These are phyloP conservation scores for Mantis religiosa DNA, from an alignment of 2,888 invertebrate genomes.

Conservation along the genomic window DNA sequence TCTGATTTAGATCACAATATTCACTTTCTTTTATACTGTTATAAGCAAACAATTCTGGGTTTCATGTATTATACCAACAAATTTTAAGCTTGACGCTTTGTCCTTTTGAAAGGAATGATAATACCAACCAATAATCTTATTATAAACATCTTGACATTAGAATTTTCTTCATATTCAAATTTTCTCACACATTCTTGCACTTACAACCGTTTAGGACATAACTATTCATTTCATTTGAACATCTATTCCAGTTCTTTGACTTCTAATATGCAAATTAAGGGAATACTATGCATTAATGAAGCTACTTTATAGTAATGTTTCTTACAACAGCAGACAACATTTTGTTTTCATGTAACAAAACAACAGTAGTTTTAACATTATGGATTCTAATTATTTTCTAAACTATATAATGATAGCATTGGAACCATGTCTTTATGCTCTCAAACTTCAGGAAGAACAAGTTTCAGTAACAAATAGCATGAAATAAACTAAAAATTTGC, in stretches of 20 bases:
- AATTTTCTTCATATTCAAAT: not conserved
- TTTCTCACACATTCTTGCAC: not conserved
- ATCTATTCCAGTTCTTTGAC: too few species aligned
- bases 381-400: not conserved
- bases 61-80: not conserved
- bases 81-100: not conserved
- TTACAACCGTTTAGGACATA: not conserved
- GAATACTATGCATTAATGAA: too few species aligned
- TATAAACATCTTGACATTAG: not conserved
- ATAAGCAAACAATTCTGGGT: not conserved
- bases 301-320: too few species aligned
- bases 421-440: not conserved
- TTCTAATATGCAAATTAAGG: too few species aligned
- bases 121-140: not conserved
- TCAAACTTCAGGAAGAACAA: not conserved
- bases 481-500: not conserved
- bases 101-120: not conserved
- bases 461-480: not conserved
- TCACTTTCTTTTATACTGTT: not conserved
- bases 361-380: too few species aligned
- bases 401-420: not conserved
- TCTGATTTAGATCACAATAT: not conserved
- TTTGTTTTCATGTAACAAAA: too few species aligned
- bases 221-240: too few species aligned
- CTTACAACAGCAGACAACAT: too few species aligned